Evolutionary conservation across 2,113 vertebrate species (phyloP), one percentile per base, ranked within the genome.

Genomic region (Cercocebus atys): DNA sequence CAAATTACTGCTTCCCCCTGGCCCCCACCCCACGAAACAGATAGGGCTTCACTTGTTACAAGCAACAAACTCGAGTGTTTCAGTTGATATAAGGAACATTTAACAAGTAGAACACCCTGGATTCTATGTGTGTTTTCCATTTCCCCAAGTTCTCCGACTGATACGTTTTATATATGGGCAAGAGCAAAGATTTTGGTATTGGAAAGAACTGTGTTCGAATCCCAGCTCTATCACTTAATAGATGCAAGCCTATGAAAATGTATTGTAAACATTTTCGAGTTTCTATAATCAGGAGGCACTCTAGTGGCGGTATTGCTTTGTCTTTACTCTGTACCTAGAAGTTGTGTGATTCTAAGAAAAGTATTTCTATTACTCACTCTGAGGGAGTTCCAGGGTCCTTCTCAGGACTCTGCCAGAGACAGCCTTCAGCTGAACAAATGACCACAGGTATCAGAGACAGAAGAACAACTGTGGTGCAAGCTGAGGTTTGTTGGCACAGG

Each of bases 231-330:
- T 23, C 52, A 38, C 30, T 35, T 32, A 35, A 27, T 23, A 83
- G n/a, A 22, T 32, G 0, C 6, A 38, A 23, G 9, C 13, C 7
- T 38, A 1, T 57, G 16, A 25, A 20, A 27, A n/a, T 30, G 12
- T 2, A 2, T 52, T 6, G 76, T 55, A 23, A 40, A 61, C 1
- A 38, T 43, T 47, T 7, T 68, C 2, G 6, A 14, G 11, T 20
- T 95, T 43, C 72, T 83, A 12, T 45, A 30, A 32, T 45, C 25
- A 79, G 27, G 9, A 14, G 70, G 6, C 0, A 3, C 12, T 40
- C 12, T 16, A 0, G 6, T 82, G 27, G 14, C 20, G 61, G 4
- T 2, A 1, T 13, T 38, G 5, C 22, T 30, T 50, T 17, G 4
- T 35, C 55, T 87, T 68, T 50, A 5, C 43, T 75, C 32, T 35